Base-by-base conservation (phyloP, 2,888 invertebrate genomes). In the Malthinus seriepunctatus region DNA sequence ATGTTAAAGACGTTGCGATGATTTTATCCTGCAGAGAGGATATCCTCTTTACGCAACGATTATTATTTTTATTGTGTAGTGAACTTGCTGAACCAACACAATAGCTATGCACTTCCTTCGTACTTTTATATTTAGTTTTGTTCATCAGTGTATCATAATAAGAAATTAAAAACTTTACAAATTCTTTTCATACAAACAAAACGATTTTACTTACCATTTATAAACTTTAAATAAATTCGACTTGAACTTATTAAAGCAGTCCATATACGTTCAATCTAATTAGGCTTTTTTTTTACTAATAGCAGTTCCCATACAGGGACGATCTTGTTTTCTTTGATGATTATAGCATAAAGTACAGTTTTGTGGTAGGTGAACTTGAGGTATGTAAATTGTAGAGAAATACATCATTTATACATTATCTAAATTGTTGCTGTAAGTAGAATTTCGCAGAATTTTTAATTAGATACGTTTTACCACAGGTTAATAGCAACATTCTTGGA, bases 31-130 rank as follows among this genome's bases (percentile, higher is more conserved):
- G 66, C 63, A 42, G 9, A 66, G 67, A 72, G 73, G 73, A 73
- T 73, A 73, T 73, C 73, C 73, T 73, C 66, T 73, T 72, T 72
- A 71, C 70, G 67, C 68, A 69, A 71, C 71, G 69, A 70, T 73
- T 72, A 72, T 67, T 68, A 71, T 69, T 69, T 71, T 73, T 71
- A 71, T 71, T 72, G 64, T 71, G 67, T 65, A 69, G 66, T 55
- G 62, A 61, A 65, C 57, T 55, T 55, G 62, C 59, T 64, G 64
- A 68, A 69, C 69, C 63, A 68, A 69, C 68, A 70, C 67, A 69
- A 69, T 67, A 61, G 66, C 56, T 44, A 49, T 61, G 63, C 60
- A 63, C 63, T 71, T 69, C 70, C 70, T 69, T 50, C 62, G 61
- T 15, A 42, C 23, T 23, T 23, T 23, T 23, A 23, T 23, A 23